Percentiles rank a stretch among this genome's conserved stretches.
Conservation (phyloP, 1,140 invertebrate species). For the Eubasilissa regina region DNA sequence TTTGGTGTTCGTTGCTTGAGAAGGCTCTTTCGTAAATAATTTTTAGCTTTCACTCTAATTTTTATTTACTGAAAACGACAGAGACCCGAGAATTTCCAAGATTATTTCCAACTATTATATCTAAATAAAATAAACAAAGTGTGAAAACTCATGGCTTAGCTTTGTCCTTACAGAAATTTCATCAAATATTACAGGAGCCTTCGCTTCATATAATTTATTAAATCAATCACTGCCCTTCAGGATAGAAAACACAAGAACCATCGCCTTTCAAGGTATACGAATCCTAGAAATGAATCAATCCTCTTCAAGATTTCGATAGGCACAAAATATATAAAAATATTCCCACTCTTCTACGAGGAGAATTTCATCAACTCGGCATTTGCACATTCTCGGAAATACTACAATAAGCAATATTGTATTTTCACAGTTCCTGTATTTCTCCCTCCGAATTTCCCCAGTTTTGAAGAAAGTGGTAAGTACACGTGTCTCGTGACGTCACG, state of each 20-base stretch:
- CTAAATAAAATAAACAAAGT: no score
- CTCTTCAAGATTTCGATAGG: conserved; percentile 1
- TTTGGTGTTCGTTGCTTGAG: no score
- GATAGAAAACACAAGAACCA: neutral
- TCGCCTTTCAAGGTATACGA: neutral
- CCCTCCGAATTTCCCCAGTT: conserved; percentile 17
- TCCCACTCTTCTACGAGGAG: neutral
- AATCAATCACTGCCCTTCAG: no score
- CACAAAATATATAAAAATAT: neutral
- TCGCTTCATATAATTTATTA: neutral
- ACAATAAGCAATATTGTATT: conserved; percentile 40
- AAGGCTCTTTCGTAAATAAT: no score
- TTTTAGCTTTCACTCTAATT: no score
- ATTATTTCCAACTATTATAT: no score
- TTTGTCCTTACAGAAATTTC: neutral
- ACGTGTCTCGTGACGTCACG: conserved; percentile 48
- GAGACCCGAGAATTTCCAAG: no score
- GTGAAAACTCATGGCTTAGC: no score
- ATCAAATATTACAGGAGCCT: neutral
- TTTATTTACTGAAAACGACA: no score
- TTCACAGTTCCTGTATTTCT: conserved; percentile 18
- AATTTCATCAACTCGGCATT: conserved; percentile 37
- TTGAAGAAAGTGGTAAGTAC: conserved; percentile 44
- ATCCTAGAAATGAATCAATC: neutral
- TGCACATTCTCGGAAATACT: conserved; percentile 25